Evolutionary conservation across 2,113 vertebrate genomes (phyloP), one percentile per base, ranked within the genome.

Genomic region (Colius striatus): DNA sequence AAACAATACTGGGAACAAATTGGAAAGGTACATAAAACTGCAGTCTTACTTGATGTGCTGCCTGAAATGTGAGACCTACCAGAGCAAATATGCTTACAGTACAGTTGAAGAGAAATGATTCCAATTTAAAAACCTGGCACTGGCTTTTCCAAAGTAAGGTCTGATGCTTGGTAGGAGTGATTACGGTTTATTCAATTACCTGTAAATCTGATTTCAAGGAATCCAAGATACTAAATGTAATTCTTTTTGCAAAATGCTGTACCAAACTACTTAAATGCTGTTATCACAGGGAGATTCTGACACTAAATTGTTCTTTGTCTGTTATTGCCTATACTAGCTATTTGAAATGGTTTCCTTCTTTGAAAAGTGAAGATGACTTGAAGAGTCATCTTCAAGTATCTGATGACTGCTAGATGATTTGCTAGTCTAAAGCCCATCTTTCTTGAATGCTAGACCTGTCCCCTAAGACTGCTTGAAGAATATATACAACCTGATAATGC

Each of bases 11-110:
- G 83, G 61, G 83, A 93, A 93, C 92, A 95, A 95, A 96, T 93
- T 96, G 92, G 70, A 95, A 94, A 91, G 29, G 78, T 73, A 82
- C 90, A 65, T 94, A 91, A 94, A 94, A 91, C 48, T 96, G 51
- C 66, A 96, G 61, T 87, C 74, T 91, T 80, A 45, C 51, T 96
- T 95, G 47, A 62, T 94, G 29, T 82, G 76, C 92, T 87, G 92
- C 79, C 92, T 94, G 95, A 95, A 93, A 89, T 11, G 43, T 84
- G 75, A 95, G 84, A 94, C 53, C 60, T 74, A 92, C 91, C 80
- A 83, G 67, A 87, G 34, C 83, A 89, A 95, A 75, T 68, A 47
- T 30, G 63, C 43, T 94, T 90, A 87, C 9, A 17, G 54, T 88
- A 47, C 54, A 63, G 82, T 58, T 93, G 94, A 84, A 90, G 61